Conservation (phyloP, 2,113 vertebrate species). For the Crotalus horridus region DNA sequence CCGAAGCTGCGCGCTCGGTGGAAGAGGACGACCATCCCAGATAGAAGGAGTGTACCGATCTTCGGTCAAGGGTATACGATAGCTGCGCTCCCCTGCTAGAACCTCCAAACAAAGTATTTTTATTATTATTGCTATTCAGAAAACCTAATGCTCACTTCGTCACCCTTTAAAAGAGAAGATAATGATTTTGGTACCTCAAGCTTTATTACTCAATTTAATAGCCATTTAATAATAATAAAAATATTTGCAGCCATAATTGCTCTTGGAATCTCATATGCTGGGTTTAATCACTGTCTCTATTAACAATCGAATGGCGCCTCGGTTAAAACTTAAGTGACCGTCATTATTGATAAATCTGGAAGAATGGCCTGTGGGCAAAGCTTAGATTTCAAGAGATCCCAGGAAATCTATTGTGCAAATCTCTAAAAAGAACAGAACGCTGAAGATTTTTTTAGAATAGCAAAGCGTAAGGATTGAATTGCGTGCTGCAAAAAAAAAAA, state of each 20-base stretch:
- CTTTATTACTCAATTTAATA: neutral
- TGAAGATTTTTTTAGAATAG: neutral
- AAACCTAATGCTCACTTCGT: neutral
- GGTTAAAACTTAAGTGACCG: constrained; percentile 47
- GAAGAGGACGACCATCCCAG: no score
- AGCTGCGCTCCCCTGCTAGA: no score
- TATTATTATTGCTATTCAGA: neutral
- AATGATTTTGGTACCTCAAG: neutral
- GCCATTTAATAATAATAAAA: neutral
- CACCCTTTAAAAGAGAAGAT: neutral
- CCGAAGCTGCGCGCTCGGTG: no score
- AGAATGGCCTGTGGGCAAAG: neutral
- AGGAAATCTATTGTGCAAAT: neutral
- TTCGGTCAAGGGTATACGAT: no score
- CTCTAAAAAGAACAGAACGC: constrained; percentile 39
- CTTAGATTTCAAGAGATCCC: neutral
- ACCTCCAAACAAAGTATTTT: no score
- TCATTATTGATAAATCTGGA: neutral
- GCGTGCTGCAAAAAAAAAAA: neutral
- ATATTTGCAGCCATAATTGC: neutral
- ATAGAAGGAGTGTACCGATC: no score
- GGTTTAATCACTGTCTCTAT: neutral
- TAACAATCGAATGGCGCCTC: neutral
- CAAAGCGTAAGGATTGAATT: neutral
- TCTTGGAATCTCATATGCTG: neutral